Evolutionary conservation across 2,113 vertebrate genomes (phyloP).

Genomic region (Sus scrofa): DNA sequence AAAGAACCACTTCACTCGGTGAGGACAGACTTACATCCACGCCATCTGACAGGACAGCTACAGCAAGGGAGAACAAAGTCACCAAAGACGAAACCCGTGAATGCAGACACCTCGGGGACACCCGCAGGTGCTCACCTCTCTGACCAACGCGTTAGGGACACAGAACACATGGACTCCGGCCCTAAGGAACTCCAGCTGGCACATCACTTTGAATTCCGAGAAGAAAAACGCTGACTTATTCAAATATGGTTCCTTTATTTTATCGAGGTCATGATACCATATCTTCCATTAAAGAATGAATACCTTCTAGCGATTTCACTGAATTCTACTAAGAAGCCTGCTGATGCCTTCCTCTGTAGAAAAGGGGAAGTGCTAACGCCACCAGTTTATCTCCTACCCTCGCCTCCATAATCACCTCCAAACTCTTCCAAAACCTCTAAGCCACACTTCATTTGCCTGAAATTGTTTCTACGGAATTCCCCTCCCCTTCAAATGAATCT

Average conservation of each 20-base stretch:
- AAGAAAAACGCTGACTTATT: neutral
- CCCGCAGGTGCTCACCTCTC: neutral
- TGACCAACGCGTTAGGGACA: neutral
- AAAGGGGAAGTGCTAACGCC: neutral
- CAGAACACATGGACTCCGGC: neutral
- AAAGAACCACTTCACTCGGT: neutral
- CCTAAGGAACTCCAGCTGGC: neutral
- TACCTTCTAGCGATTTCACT: neutral
- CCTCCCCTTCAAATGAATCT: slow-evolving; percentile 11
- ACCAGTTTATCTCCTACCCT: neutral
- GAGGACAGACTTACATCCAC: neutral
- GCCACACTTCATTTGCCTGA: slow-evolving; percentile 22
- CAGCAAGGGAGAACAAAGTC: neutral
- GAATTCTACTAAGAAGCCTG: neutral
- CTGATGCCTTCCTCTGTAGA: neutral
- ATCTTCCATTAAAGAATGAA: neutral
- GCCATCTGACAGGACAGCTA: neutral
- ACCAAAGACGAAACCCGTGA: neutral
- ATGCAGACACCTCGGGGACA: neutral
- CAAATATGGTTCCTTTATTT: neutral
- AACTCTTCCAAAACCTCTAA: slow-evolving; percentile 44
- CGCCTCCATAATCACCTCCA: neutral
- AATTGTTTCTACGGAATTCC: slow-evolving; percentile 33
- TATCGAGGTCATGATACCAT: neutral
- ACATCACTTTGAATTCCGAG: neutral